A percentile compares a stretch with the other conserved stretches of the same genome.
Evolutionary conservation across 2,888 invertebrate species (phyloP).

Genomic region (Nematopogon swammerdamellus): DNA sequence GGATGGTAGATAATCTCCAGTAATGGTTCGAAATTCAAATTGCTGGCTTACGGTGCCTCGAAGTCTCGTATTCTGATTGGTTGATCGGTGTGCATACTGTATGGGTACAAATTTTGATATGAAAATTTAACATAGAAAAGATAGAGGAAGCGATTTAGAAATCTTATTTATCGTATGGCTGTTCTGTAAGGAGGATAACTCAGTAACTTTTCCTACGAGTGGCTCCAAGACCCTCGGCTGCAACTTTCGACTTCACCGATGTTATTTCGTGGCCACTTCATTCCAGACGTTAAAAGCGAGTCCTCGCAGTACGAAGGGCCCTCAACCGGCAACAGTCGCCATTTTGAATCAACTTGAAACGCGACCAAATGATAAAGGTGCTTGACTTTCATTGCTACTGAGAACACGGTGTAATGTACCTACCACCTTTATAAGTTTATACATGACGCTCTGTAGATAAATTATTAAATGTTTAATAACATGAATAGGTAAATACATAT

Average conservation of each 20-base stretch:
- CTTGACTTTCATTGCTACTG: background rate
- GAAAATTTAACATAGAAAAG: too few species aligned
- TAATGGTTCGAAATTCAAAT: constrained; percentile 8
- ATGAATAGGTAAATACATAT: too few species aligned
- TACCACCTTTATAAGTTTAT: too few species aligned
- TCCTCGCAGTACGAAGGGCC: background rate
- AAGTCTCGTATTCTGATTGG: background rate
- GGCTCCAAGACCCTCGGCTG: too few species aligned
- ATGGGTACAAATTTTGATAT: too few species aligned
- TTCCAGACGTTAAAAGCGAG: background rate
- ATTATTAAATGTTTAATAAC: too few species aligned
- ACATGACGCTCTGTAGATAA: too few species aligned
- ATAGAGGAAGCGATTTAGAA: too few species aligned
- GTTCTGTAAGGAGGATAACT: too few species aligned
- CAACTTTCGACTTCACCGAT: background rate
- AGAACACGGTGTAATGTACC: background rate
- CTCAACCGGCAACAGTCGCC: background rate
- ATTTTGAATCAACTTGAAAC: background rate
- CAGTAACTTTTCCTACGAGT: too few species aligned
- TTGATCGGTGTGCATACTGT: background rate
- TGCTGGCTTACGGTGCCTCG: background rate
- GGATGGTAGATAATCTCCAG: constrained; percentile 3
- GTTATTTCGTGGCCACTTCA: background rate
- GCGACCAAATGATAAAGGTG: background rate
- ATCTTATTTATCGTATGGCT: too few species aligned